Evolutionary conservation across 2,888 invertebrate genomes (phyloP).

Genomic region (Lasioglossum villosulum): DNA sequence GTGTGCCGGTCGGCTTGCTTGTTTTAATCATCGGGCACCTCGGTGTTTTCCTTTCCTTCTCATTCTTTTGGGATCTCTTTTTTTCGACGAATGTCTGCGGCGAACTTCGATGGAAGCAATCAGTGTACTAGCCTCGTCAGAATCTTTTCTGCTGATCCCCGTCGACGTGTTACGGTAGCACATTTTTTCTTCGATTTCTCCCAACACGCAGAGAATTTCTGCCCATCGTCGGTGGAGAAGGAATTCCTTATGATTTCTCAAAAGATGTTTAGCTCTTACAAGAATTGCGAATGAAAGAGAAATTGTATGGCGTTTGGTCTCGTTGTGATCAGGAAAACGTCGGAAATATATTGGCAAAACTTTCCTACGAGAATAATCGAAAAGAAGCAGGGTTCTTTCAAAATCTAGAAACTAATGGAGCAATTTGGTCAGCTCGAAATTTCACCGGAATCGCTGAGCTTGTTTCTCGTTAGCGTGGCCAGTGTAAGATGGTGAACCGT

Average conservation of each 20-base stretch:
- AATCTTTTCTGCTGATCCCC: neutral
- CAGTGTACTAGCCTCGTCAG: conserved; percentile 15
- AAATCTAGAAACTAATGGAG: neutral
- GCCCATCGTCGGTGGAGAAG: neutral
- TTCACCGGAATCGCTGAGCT: neutral
- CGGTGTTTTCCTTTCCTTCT: conserved; percentile 42
- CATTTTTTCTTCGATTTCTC: neutral
- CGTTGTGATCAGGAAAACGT: no score
- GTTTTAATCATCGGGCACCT: conserved; percentile 53
- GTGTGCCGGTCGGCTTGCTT: conserved; percentile 54
- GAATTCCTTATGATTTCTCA: neutral
- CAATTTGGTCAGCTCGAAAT: neutral
- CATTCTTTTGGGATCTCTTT: conserved; percentile 18
- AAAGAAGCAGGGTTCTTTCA: neutral
- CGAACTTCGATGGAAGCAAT: conserved; percentile 47
- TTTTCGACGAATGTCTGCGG: neutral
- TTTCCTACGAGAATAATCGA: neutral
- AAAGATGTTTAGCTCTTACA: no score
- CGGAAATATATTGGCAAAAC: no score
- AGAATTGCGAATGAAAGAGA: no score
- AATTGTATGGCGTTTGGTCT: no score
- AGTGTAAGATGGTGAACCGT: neutral
- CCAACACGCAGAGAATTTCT: no score
- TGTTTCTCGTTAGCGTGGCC: conserved; percentile 8
- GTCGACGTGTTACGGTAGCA: neutral